Percentiles rank a stretch among this genome's conserved stretches.
These are phyloP conservation scores for Tursiops truncatus DNA, from an alignment of 2,113 vertebrate genomes.

Conservation along the genomic window DNA sequence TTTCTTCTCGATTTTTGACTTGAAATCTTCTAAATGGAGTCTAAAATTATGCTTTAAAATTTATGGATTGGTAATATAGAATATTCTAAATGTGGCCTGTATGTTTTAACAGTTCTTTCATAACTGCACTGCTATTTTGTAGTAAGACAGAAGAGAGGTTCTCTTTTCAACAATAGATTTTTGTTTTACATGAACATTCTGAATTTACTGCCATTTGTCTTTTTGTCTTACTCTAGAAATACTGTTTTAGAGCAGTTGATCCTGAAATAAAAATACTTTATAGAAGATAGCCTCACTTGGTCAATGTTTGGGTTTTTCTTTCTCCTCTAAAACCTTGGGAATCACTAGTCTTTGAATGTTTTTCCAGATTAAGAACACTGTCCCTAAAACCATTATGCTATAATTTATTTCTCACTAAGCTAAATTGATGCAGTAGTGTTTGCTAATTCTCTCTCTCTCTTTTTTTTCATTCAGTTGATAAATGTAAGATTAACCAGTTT, in stretches of 20 bases:
- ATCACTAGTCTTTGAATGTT: neutral
- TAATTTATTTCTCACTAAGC: conserved; percentile 57
- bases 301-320: neutral
- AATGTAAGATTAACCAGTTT: neutral
- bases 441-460: conserved; percentile 29
- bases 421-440: neutral
- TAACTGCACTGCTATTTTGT: neutral
- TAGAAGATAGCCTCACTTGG: neutral
- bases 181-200: neutral
- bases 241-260: neutral
- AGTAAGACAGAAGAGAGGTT: neutral
- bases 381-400: neutral
- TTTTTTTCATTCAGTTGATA: neutral
- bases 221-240: neutral
- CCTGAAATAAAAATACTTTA: neutral
- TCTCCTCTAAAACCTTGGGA: neutral
- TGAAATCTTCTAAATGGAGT: neutral
- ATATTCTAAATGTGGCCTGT: neutral
- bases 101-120: neutral
- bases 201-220: neutral
- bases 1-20: neutral
- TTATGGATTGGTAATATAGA: neutral
- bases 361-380: conserved; percentile 28
- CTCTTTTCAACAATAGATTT: neutral
- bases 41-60: neutral